Evolutionary conservation across 2,888 invertebrate genomes (phyloP), one percentile per base, ranked within the genome.

Genomic region (Metallyticus violacea): DNA sequence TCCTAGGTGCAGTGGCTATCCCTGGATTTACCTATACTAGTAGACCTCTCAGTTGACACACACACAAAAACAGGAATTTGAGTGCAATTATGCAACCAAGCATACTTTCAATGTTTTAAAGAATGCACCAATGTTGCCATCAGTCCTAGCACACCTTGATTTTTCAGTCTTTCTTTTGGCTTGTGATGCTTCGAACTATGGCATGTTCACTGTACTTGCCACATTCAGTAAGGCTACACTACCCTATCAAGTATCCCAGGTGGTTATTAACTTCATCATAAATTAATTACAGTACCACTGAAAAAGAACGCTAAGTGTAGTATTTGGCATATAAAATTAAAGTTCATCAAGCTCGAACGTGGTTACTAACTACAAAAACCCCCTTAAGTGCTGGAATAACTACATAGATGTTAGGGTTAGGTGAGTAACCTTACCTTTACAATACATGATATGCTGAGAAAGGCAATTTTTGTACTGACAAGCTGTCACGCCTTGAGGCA

Each of bases 211-310:
- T 0, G 77, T 89, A 0, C 77, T 89, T 3, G 87, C 0, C 89
- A 89, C 76, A 26, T 26, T 3, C 7, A 62, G 0, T 79, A 79
- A 2, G 86, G 86, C 30, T 79, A 2, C 88, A 89, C 15, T 81
- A 83, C 5, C 87, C 88, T 2, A 83, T 89, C 4, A 88, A 88
- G 9, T 89, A 88, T 40, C 86, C 88, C 5, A 88, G 88, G 9
- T 30, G 89, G 22, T 78, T 86, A 7, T 77, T 88, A n/a, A 88
- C 79, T 7, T 7, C 26, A 7, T 26, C 86, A 0, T 87, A 88
- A 86, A 83, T 6, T n/a, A 88, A 81, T n/a, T 89, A 86, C 82
- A 15, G 77, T 86, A n/a, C 40, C 1, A 40, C 40, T 9, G 9
- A 40, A 40, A 40, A 40, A 4, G 7, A 40, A 40, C 15, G 15